Evolutionary conservation across 2,888 invertebrate species (phyloP), one percentile per base, ranked within the genome.

Genomic region (Pheosia gnoma): DNA sequence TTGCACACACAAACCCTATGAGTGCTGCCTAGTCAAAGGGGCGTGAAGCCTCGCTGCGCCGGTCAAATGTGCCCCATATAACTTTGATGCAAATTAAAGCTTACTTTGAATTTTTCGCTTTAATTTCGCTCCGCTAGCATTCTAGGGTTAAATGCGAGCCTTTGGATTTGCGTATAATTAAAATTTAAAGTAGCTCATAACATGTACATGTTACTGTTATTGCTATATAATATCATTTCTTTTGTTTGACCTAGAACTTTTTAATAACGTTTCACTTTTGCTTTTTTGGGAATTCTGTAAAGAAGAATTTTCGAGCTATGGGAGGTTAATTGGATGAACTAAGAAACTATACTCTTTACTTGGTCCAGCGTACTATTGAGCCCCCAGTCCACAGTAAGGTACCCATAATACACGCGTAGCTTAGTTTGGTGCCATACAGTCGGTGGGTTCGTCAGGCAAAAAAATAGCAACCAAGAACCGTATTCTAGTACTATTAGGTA

Each of bases 11-110:
- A 63, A 73, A 67, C 70, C 65, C 68, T 67, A 61, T 62, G 43
- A 61, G 60, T 59, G 68, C 63, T 65, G 74, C 70, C 65, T 62
- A 59, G 65, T 75, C 75, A 75, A 75, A 75, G 74, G 74, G 65
- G 67, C 63, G 61, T 54, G 65, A 63, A 67, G 62, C 61, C 67
- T 68, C 74, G 69, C 67, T 75, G 67, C 64, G 59, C 59, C 61
- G 75, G 72, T 75, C 75, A 72, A 75, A 75, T 74, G 75, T 75
- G 70, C 66, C 60, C 67, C 60, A 62, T 71, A 72, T 73, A 70
- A 65, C 75, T 56, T 73, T 71, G 62, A 72, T 75, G 73, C 64
- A 74, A 72, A 75, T 75, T 72, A 75, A 75, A 75, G 68, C 66
- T 55, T 63, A 63, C 70, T 70, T 66, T 69, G 67, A 65, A 63